These are phyloP conservation scores for Melieria omissa DNA, from an alignment of 2,888 invertebrate genomes.

Conservation along the genomic window DNA sequence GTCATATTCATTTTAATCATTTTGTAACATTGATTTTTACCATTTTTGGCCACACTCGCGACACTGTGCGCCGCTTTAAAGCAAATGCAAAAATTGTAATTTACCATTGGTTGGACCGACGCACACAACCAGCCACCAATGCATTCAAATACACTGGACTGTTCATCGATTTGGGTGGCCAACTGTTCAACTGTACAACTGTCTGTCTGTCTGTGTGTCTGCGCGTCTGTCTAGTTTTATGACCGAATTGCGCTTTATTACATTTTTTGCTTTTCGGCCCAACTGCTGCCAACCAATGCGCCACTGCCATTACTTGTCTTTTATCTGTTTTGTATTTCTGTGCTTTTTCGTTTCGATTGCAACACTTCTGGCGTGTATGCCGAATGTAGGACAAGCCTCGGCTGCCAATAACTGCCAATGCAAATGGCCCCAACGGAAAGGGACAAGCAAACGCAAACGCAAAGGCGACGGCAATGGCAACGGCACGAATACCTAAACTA, in stretches of 20 bases:
- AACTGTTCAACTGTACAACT: not conserved
- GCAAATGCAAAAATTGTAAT: constrained; percentile 20
- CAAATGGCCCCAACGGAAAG: not conserved
- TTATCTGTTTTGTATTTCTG: constrained; percentile 11
- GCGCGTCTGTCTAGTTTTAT: constrained; percentile 38
- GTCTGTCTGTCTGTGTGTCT: constrained; percentile 34
- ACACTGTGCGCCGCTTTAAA: too few relatives aligned
- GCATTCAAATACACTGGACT: too few relatives aligned
- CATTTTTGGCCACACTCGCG: too few relatives aligned
- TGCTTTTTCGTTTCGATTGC: not conserved
- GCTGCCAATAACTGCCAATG: constrained; percentile 16
- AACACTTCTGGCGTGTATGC: not conserved
- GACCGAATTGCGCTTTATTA: constrained; percentile 60
- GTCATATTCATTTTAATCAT: too few relatives aligned
- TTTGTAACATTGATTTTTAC: too few relatives aligned
- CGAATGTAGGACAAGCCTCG: constrained; percentile 28
- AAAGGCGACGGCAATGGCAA: not conserved
- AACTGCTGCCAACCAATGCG: not conserved
- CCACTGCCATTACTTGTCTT: too few relatives aligned
- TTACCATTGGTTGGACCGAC: not conserved
- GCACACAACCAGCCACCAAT: not conserved
- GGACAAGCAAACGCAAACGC: not conserved
- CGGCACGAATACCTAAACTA: too few relatives aligned
- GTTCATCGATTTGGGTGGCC: not conserved
- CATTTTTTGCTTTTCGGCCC: constrained; percentile 39